Conservation (phyloP, 2,113 vertebrate genomes). For the Odocoileus virginianus region DNA sequence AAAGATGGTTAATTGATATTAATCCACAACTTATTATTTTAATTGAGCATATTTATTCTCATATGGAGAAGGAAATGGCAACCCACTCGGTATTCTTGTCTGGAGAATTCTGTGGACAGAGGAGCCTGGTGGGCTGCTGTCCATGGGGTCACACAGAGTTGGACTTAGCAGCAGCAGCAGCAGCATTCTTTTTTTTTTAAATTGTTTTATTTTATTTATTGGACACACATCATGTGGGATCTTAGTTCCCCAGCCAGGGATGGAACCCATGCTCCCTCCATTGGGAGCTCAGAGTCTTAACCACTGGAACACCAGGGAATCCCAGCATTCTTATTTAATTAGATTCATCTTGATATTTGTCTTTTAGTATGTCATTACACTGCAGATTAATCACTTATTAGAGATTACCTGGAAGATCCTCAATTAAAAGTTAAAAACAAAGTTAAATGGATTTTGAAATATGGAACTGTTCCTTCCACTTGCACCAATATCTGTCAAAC, state of each 20-base stretch:
- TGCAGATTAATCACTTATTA: background rate
- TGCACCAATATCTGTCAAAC: background rate
- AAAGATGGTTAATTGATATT: background rate
- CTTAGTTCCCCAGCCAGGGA: no score
- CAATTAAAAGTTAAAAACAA: background rate
- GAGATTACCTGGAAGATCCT: background rate
- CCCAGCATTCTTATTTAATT: background rate
- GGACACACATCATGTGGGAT: no score
- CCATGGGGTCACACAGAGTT: background rate
- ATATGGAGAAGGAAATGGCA: background rate
- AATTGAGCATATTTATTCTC: background rate
- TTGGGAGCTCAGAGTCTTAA: no score
- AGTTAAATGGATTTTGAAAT: constrained; percentile 18
- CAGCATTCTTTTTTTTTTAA: background rate
- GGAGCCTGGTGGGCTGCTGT: background rate
- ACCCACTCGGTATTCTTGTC: background rate
- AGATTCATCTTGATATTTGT: background rate
- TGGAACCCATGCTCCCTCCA: no score
- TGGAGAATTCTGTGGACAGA: background rate
- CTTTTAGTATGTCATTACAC: background rate
- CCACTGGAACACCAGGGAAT: no score
- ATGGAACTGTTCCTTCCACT: background rate
- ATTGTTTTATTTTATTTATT: no score
- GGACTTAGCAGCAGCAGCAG: background rate
- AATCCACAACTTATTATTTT: background rate